A percentile compares a stretch with the other conserved stretches of the same genome.
These are phyloP conservation scores for Cryptocephalus moraei DNA, from an alignment of 2,888 invertebrate genomes.

Conservation along the genomic window DNA sequence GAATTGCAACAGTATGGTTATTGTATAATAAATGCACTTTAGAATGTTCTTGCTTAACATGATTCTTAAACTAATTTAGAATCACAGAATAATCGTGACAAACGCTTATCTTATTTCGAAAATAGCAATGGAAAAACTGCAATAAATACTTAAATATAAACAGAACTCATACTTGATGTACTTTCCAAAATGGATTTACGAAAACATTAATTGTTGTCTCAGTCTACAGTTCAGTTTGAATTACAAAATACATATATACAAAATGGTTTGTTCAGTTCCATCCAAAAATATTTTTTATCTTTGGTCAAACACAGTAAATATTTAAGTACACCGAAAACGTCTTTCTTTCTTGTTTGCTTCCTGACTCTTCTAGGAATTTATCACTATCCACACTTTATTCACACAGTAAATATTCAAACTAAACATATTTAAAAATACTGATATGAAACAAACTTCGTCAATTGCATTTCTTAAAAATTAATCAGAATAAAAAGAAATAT, in stretches of 20 bases:
- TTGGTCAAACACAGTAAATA: conserved; percentile 26
- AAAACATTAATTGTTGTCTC: conserved; percentile 11
- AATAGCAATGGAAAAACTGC: conserved; percentile 1
- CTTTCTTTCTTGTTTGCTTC: background rate
- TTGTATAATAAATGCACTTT: background rate
- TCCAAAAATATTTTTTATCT: conserved; percentile 26
- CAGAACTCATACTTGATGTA: conserved; percentile 2
- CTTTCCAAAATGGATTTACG: conserved; percentile 4
- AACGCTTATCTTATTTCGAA: background rate
- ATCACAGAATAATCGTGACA: conserved; percentile 13
- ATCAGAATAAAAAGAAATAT: conserved; percentile 5
- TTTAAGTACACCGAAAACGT: conserved; percentile 20
- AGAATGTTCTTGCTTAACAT: too few species aligned
- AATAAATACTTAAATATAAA: background rate
- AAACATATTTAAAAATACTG: too few species aligned
- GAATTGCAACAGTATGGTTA: conserved; percentile 5
- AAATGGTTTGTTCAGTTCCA: conserved; percentile 18
- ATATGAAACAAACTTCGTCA: too few species aligned
- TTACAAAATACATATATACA: conserved; percentile 13
- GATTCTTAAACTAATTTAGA: conserved; percentile 11
- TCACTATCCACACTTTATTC: too few species aligned
- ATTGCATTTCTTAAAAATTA: too few species aligned
- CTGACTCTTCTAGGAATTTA: background rate
- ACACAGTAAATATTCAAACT: too few species aligned
- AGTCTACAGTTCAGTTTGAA: conserved; percentile 11